Percentiles rank a stretch among this genome's conserved stretches.
Conservation (phyloP, 2,797 vertebrate species). For the Momotus momota region DNA sequence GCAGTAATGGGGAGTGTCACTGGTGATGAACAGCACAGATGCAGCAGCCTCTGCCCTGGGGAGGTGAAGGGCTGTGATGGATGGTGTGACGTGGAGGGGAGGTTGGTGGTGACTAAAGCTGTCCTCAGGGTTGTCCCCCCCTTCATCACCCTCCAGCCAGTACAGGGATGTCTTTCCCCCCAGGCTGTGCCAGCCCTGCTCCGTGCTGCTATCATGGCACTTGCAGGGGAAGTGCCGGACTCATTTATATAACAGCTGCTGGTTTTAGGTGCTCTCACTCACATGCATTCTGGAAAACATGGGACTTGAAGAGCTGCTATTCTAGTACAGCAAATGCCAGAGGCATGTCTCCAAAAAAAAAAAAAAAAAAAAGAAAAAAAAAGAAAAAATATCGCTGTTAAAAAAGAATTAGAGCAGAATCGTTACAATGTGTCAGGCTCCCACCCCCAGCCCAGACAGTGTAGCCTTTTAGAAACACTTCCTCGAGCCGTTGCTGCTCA, state of each 20-base stretch:
- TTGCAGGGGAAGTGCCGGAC: not conserved
- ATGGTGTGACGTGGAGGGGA: fast-evolving
- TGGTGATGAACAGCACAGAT: not conserved
- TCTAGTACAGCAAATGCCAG: constrained; percentile 3
- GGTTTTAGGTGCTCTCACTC: constrained; percentile 43
- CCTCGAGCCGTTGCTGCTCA: not conserved
- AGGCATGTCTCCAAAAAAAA: too few species aligned
- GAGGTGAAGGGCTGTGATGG: not conserved
- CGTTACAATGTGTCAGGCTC: not conserved
- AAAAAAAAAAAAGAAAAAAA: too few species aligned
- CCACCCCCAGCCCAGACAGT: fast-evolving
- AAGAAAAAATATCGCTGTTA: not conserved
- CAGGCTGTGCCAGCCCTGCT: not conserved
- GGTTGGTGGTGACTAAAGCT: not conserved
- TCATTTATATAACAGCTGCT: constrained; percentile 46
- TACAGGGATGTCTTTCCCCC: not conserved
- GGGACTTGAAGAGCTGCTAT: constrained; percentile 33
- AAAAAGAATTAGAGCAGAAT: constrained; percentile 24
- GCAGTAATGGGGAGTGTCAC: fast-evolving
- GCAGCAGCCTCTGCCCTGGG: not conserved
- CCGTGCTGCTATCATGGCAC: fast-evolving
- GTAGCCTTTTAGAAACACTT: not conserved
- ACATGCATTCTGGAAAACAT: not conserved
- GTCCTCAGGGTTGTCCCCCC: not conserved
- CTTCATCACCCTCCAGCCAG: not conserved